Evolutionary conservation across 1,140 invertebrate species (phyloP).

Genomic region (Stenopsyche tienmushanensis): DNA sequence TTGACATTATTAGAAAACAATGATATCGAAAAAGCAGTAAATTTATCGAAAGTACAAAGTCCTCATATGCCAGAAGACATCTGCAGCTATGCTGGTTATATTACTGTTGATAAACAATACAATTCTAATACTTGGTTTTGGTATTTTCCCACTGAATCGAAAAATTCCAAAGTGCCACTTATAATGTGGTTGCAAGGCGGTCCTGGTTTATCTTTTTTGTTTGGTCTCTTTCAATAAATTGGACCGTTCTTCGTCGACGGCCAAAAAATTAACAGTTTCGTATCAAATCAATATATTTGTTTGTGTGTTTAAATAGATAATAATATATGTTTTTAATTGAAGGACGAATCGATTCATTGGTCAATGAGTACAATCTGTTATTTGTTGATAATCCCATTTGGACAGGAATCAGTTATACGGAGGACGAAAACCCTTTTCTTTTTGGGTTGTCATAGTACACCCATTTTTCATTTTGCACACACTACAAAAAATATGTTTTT

Average conservation of each 20-base stretch:
- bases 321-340: too few relatives aligned
- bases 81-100: constrained; percentile 52
- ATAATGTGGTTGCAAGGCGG: constrained; percentile 83
- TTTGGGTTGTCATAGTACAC: too few relatives aligned
- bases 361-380: too few relatives aligned
- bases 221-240: constrained; percentile 72
- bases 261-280: too few relatives aligned
- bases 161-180: constrained; percentile 63
- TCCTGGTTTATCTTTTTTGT: constrained; percentile 68
- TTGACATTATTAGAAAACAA: constrained; percentile 48
- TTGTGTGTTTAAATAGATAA: too few relatives aligned
- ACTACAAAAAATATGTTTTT: too few relatives aligned
- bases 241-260: constrained; percentile 60
- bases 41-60: constrained; percentile 48
- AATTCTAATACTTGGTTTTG: constrained; percentile 87
- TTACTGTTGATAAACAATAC: constrained; percentile 70
- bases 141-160: constrained; percentile 74
- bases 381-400: too few relatives aligned
- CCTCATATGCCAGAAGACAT: constrained; percentile 47
- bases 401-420: too few relatives aligned
- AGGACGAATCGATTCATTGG: too few relatives aligned
- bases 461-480: too few relatives aligned
- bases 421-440: too few relatives aligned
- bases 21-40: constrained; percentile 46
- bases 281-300: too few relatives aligned